phyloP scores from a whole-genome alignment of 2,797 vertebrate species.

The Bryconaethiops microstoma region DNA sequence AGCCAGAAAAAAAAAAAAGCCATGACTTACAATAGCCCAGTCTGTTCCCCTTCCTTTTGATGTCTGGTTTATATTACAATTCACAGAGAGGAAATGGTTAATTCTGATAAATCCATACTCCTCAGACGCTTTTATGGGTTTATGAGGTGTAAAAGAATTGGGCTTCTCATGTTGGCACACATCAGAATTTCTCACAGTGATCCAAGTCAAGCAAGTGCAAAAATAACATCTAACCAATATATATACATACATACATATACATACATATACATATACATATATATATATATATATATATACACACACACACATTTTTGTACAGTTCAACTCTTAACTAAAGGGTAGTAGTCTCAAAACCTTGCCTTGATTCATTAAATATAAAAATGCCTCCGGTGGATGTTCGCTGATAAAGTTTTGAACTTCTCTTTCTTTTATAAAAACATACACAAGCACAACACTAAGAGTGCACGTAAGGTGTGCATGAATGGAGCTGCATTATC shows the following conservation, averaged over 20 bases:
- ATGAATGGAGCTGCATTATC: slow-evolving; percentile 37
- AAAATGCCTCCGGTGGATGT: neutral
- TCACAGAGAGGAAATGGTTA: slow-evolving; percentile 60
- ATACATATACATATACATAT: too few relatives aligned
- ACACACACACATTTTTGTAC: neutral
- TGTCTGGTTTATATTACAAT: slow-evolving; percentile 50
- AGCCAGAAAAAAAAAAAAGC: slow-evolving; percentile 69
- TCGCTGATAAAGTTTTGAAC: neutral
- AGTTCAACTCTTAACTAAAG: neutral
- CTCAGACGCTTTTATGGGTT: slow-evolving; percentile 38
- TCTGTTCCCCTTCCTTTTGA: slow-evolving; percentile 73
- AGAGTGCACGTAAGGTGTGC: slow-evolving; percentile 43
- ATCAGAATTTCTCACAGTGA: neutral
- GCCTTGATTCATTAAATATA: neutral
- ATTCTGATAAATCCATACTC: slow-evolving; percentile 55
- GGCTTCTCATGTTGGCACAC: slow-evolving; percentile 15
- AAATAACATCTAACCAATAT: neutral
- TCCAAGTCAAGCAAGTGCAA: neutral
- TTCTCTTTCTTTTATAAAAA: neutral
- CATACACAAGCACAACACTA: slow-evolving; percentile 28
- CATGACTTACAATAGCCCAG: slow-evolving; percentile 69
- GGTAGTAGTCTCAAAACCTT: neutral
- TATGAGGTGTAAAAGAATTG: slow-evolving; percentile 36
- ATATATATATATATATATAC: too few relatives aligned
- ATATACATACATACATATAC: too few relatives aligned